Evolutionary conservation across 2,888 invertebrate genomes (phyloP).

Genomic region (Mylabris sibirica): DNA sequence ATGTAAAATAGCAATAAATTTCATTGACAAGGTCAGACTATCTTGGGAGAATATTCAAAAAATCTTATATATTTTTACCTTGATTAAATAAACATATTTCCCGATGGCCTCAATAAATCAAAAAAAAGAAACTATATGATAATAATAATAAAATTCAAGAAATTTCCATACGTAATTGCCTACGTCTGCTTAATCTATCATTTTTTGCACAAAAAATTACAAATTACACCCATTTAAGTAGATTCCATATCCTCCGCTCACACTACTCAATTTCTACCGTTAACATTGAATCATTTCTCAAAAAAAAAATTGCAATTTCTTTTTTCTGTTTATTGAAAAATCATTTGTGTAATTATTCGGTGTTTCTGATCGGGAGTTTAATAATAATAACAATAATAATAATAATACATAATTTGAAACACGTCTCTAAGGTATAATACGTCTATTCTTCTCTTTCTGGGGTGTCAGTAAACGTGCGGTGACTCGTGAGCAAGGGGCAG

Average conservation of each 20-base stretch:
- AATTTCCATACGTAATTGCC: constrained; percentile 37
- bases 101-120: constrained; percentile 38
- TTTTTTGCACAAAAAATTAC: constrained; percentile 20
- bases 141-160: constrained; percentile 5
- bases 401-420: too few relatives aligned
- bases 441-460: constrained; percentile 4
- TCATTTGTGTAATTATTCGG: constrained; percentile 22
- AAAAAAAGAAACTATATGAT: constrained; percentile 19
- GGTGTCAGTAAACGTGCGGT: constrained; percentile 29
- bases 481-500: constrained; percentile 34
- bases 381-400: too few relatives aligned
- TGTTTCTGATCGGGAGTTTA: constrained; percentile 14
- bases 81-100: constrained; percentile 38
- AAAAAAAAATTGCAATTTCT: neutral
- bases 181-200: constrained; percentile 12
- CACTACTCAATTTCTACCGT: neutral
- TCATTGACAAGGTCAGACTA: constrained; percentile 37
- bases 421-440: constrained; percentile 22
- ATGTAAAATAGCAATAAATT: constrained; percentile 31
- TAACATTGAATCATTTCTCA: neutral
- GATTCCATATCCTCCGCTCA: constrained; percentile 22
- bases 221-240: constrained; percentile 15
- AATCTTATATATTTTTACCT: constrained; percentile 34
- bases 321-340: neutral
- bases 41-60: constrained; percentile 37